Evolutionary conservation across 2,113 vertebrate genomes (phyloP).

Genomic region (Saguinus imperator): DNA sequence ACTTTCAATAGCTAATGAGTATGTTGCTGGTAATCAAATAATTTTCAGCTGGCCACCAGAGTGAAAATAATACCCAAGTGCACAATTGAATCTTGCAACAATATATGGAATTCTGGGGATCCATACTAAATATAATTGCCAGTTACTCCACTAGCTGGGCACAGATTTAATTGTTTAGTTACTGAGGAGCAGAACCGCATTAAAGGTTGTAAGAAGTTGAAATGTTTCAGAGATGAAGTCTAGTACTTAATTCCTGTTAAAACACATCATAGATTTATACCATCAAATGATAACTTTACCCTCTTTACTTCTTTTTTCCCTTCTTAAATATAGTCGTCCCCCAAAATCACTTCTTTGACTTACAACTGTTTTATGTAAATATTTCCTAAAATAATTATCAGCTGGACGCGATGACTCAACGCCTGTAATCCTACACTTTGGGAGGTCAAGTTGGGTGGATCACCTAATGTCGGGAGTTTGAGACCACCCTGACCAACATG

Average conservation of each 20-base stretch:
- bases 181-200: background rate
- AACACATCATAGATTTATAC: background rate
- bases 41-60: background rate
- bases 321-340: slow-evolving; percentile 1
- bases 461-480: too few species aligned
- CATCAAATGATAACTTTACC: background rate
- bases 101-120: background rate
- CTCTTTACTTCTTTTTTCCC: background rate
- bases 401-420: too few species aligned
- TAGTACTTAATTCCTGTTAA: background rate
- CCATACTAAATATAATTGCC: slow-evolving; percentile 21
- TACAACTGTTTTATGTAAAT: background rate
- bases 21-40: background rate
- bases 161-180: background rate
- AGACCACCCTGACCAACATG: too few species aligned
- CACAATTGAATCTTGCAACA: slow-evolving; percentile 29
- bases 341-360: background rate
- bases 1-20: background rate
- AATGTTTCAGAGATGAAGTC: background rate
- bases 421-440: too few species aligned
- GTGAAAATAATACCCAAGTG: background rate
- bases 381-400: background rate
- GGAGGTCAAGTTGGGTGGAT: too few species aligned
- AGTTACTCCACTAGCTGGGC: background rate
- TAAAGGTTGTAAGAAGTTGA: background rate